Evolutionary conservation across 1,140 invertebrate genomes (phyloP), one percentile per base, ranked within the genome.

Genomic region (Drosophila nikananu): DNA sequence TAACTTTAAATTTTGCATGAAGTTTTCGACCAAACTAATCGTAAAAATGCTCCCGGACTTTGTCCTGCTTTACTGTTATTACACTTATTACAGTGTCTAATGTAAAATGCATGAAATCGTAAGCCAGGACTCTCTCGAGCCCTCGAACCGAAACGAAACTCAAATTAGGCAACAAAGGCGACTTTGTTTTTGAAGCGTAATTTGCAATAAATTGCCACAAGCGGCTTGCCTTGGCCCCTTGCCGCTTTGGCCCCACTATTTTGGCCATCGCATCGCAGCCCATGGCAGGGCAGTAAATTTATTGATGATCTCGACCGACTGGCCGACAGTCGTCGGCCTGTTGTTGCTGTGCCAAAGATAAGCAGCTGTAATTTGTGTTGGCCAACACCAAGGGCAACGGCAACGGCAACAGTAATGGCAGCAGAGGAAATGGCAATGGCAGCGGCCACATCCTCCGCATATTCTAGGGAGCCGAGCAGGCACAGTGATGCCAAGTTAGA

Each of bases 301-400:
- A 90, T 90, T 90, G 86, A 90, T 90, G 86, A 90, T 90, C 84
- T 89, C 84, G 73, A 83, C 63, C 70, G 60, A 68, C 59, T 59
- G 70, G 62, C 44, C 61, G 62, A 64, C 62, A 64, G 62, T 59
- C 68, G 76, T 59, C 61, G 76, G 60, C 63, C 48, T 73, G 62
- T 63, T 81, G 80, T 61, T 78, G 80, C 55, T 83, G 67, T 91
- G 79, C 86, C 77, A 90, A 81, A 90, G 84, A 89, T 89, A 89
- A 89, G 86, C 86, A 90, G 86, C 81, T 86, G 84, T 89, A 89
- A 89, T 89, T 89, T 89, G 84, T 89, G 86, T 86, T 77, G 59
- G 71, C 73, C 84, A 89, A 90, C 86, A 90, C 74, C 84, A 87
- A 90, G 58, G 81, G 81, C 81, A 81, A 66, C 52, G 55, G 64